Base-by-base conservation (phyloP, 1,140 invertebrate species). In the Zaprionus ghesquierei region DNA sequence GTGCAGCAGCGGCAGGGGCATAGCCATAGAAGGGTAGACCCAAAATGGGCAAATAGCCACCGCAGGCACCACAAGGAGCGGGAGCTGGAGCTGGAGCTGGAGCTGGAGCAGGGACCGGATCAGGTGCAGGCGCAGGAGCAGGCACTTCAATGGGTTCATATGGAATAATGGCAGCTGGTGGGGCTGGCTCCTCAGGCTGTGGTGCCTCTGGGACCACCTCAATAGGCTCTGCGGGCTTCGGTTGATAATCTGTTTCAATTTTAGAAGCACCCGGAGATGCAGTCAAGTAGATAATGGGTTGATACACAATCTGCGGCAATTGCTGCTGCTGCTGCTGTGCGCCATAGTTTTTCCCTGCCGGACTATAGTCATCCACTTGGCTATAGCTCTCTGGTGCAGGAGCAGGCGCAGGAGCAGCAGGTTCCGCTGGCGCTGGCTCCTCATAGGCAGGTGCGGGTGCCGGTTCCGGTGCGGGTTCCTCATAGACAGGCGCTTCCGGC, bases 281-380 rank as follows among this genome's bases (percentile, higher is more conserved):
- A 0, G 68, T 69, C 0, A 89, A 20, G 31, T 89, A 89, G 31
- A 89, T 89, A 6, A 89, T 89, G 33, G 86, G 86, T 23, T 89
- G 86, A 53, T 90, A 89, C 10, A 89, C 71, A 22, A 89, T 89
- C 38, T 81, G 81, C 0, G 85, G 81, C n/a, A 51, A 62, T 3
- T 62, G 79, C 12, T 81, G 81, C 0, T 86, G 81, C n/a, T 49
- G 59, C 2, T 62, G 79, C 12, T 44, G 70, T 9, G 49, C 54
- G n/a, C 23, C 56, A 18, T 85, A 89, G 22, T 12, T 41, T 20
- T 71, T 73, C 12, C 33, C 50, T 2, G 68, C 38, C n/a, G 51
- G 50, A 2, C 50, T 64, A 44, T 75, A 81, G 2, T 50, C 58
- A 1, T 51, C 49, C 15, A 31, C 27, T 50, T 84, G 65, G 62